Conservation (phyloP, 1,140 invertebrate genomes). For the Penaeus vannamei region DNA sequence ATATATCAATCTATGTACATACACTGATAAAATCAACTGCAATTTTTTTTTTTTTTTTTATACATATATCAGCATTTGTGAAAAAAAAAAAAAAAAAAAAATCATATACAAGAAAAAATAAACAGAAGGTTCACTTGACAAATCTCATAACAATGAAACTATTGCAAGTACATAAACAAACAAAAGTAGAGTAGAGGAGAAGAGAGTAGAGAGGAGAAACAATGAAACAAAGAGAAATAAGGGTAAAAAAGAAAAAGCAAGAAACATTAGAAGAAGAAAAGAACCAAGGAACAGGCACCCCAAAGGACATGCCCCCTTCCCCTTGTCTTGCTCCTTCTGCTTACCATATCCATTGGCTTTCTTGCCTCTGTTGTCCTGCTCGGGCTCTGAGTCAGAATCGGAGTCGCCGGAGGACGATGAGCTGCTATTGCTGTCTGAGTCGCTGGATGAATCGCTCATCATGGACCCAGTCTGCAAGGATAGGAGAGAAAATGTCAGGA, state of each 20-base stretch:
- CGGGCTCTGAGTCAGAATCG: conserved; percentile 51
- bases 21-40: neutral
- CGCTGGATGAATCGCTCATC: conserved; percentile 53
- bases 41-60: neutral
- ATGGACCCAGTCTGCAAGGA: neutral
- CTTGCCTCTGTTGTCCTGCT: conserved; percentile 43
- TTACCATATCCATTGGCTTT: conserved; percentile 56
- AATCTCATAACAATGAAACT: too few species aligned
- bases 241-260: too few species aligned
- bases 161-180: too few species aligned
- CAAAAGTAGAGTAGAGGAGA: too few species aligned
- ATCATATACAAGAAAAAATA: neutral
- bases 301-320: neutral
- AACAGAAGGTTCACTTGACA: too few species aligned
- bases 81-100: neutral
- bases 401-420: conserved; percentile 51
- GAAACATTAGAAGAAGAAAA: too few species aligned
- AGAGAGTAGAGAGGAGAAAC: too few species aligned
- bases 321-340: neutral
- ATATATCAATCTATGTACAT: neutral
- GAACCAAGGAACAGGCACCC: too few species aligned
- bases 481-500: too few species aligned
- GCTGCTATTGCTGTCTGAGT: conserved; percentile 56
- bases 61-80: neutral
- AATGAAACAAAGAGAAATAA: too few species aligned